Evolutionary conservation across 2,797 vertebrate genomes (phyloP), one percentile per base, ranked within the genome.

Genomic region (Tokudaia muenninki): DNA sequence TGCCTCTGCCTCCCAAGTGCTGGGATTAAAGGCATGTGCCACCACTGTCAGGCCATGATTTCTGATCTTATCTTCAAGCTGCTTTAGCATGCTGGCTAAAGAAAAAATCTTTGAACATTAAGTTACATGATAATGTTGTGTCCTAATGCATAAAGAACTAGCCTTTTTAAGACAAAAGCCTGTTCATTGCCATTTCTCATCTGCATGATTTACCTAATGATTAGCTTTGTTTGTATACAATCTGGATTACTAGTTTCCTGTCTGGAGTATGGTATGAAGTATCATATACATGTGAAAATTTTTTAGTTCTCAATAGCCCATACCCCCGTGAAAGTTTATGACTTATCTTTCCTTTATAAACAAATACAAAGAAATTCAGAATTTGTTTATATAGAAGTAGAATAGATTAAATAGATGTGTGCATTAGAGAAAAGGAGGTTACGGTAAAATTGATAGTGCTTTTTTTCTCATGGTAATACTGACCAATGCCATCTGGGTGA

Each of bases 41-140:
- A 41, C 3, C 41, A 41, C 41, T 41, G 41, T 41, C 41, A 41
- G 41, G 41, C 41, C 41, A 41, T 65, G 24, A 87, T 65, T 82
- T 91, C 59, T 88, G 41, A 93, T 44, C 29, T 96, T 84, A 44
- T 87, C 70, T 90, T 96, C 80, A 95, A 88, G n/a, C 6, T 63
- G 7, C 12, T 72, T 92, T 44, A 84, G 37, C 47, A 52, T 34
- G 1, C n/a, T 93, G 37, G 16, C 6, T 77, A 0, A 57, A 91
- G 72, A 87, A 84, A 93, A 93, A 47, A 11, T 65, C 17, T 59
- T 90, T 52, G 22, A 37, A 26, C 21, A 52, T 81, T 24, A 87
- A 37, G 24, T 94, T 94, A 88, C 3, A 29, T 65, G 37, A 82
- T 44, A 16, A 34, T 7, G 31, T 26, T 79, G 5, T 87, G 78